Evolutionary conservation across 2,888 invertebrate species (phyloP).

Genomic region (Cartodere bifasciata): DNA sequence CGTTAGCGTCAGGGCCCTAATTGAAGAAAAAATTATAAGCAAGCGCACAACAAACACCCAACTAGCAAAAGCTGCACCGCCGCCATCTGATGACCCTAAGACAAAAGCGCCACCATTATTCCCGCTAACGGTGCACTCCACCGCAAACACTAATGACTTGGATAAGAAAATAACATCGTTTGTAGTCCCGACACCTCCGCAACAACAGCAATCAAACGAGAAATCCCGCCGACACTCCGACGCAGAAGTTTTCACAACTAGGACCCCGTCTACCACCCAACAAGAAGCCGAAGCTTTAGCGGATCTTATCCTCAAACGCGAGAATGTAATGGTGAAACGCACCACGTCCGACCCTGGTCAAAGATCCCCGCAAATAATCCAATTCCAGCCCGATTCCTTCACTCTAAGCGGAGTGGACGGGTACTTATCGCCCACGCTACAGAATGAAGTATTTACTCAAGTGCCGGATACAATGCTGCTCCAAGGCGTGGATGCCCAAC

Average conservation of each 20-base stretch:
- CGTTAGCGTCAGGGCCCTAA: slow-evolving; percentile 77
- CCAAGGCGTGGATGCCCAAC: slow-evolving; percentile 52
- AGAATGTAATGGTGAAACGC: slow-evolving; percentile 58
- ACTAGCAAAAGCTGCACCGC: slow-evolving; percentile 23
- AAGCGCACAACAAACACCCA: slow-evolving; percentile 60
- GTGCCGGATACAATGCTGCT: slow-evolving; percentile 57
- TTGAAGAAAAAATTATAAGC: slow-evolving; percentile 88
- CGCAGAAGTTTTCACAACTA: slow-evolving; percentile 41
- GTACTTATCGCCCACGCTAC: slow-evolving; percentile 50
- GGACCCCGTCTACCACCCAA: slow-evolving; percentile 37
- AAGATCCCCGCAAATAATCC: slow-evolving; percentile 44
- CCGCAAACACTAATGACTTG: slow-evolving; percentile 28
- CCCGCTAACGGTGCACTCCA: slow-evolving; percentile 35
- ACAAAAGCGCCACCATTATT: slow-evolving; percentile 30
- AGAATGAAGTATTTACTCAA: slow-evolving; percentile 67
- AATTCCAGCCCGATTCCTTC: slow-evolving; percentile 48
- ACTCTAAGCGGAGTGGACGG: slow-evolving; percentile 46
- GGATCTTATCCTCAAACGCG: slow-evolving; percentile 61
- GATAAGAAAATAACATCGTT: slow-evolving; percentile 38
- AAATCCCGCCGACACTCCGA: slow-evolving; percentile 45
- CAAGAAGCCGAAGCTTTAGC: slow-evolving; percentile 68
- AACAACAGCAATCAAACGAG: slow-evolving; percentile 31
- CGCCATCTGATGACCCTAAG: slow-evolving; percentile 20
- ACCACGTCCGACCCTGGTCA: slow-evolving; percentile 58
- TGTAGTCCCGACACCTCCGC: slow-evolving; percentile 44